These are phyloP conservation scores for Hermaeophaga mercurialis DNA, from an alignment of 2,888 invertebrate genomes.

Conservation along the genomic window DNA sequence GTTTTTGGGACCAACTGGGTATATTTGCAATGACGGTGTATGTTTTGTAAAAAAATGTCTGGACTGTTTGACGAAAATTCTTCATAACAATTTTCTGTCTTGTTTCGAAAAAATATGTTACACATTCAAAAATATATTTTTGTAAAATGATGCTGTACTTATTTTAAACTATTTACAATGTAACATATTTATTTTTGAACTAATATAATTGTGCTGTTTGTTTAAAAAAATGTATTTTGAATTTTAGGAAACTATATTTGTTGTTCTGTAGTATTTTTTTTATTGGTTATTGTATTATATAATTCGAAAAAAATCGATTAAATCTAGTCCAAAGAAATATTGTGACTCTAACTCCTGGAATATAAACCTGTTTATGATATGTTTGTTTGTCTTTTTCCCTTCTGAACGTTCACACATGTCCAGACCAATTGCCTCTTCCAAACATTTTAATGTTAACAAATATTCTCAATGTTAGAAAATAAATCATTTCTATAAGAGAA, in stretches of 20 bases:
- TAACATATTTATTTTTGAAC: conserved; percentile 35
- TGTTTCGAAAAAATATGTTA: conserved; percentile 31
- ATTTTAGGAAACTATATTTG: conserved; percentile 30
- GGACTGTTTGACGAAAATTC: background rate
- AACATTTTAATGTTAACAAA: conserved; percentile 46
- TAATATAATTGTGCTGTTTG: conserved; percentile 32
- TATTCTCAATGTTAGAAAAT: conserved; percentile 58
- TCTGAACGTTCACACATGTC: conserved; percentile 9
- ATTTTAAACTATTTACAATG: conserved; percentile 30
- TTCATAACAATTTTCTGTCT: conserved; percentile 15
- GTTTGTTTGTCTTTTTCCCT: background rate
- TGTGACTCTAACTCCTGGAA: conserved; percentile 38
- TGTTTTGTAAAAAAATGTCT: no score
- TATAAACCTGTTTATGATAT: conserved; percentile 30
- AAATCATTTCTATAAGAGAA: conserved; percentile 60
- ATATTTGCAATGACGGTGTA: no score
- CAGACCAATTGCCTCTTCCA: conserved; percentile 42
- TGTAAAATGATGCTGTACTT: conserved; percentile 35
- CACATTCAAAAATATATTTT: conserved; percentile 36
- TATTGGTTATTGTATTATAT: conserved; percentile 26
- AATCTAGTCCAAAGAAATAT: conserved; percentile 44
- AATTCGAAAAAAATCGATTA: conserved; percentile 29
- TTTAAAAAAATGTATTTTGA: conserved; percentile 31
- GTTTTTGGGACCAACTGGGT: no score
- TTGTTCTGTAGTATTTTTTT: conserved; percentile 24